Conservation (phyloP, 2,113 vertebrate species). For the Hippocampus abdominalis region DNA sequence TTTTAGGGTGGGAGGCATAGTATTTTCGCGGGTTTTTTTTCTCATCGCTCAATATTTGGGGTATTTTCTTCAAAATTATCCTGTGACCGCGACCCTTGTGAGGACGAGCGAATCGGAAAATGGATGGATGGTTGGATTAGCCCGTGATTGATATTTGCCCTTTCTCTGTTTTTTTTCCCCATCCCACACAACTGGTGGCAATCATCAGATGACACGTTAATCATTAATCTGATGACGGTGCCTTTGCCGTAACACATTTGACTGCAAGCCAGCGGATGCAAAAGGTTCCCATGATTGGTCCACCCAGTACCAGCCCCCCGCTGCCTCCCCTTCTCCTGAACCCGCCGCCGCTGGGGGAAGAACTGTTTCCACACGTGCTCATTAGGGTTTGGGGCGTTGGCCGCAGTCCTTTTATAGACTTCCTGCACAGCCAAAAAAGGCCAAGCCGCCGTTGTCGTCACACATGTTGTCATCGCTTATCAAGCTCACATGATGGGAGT, state of each 20-base stretch:
- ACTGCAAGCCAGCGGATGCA: background rate
- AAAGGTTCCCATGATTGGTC: conserved; percentile 18
- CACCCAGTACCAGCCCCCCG: background rate
- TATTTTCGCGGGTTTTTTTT: too few species aligned
- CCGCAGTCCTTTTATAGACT: conserved; percentile 29
- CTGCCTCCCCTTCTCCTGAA: too few species aligned
- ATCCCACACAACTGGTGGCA: conserved; percentile 14
- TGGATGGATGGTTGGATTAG: too few species aligned
- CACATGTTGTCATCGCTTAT: background rate
- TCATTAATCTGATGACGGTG: background rate
- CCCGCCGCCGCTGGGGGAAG: conserved; percentile 15
- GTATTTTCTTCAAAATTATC: too few species aligned
- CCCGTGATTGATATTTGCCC: too few species aligned
- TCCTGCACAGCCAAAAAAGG: conserved; percentile 2
- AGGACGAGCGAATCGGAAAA: too few species aligned
- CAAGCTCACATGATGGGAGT: background rate
- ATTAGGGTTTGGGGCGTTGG: conserved; percentile 52
- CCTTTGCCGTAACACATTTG: conserved; percentile 20
- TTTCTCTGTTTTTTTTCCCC: too few species aligned
- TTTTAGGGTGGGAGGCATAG: too few species aligned
- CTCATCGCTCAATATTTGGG: too few species aligned
- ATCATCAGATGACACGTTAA: conserved; percentile 55
- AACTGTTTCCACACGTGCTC: conserved; percentile 35
- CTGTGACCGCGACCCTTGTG: too few species aligned
- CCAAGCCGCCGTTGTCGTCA: background rate